phyloP scores from a whole-genome alignment of 1,140 invertebrate species.

The Drosophila setifemur region DNA sequence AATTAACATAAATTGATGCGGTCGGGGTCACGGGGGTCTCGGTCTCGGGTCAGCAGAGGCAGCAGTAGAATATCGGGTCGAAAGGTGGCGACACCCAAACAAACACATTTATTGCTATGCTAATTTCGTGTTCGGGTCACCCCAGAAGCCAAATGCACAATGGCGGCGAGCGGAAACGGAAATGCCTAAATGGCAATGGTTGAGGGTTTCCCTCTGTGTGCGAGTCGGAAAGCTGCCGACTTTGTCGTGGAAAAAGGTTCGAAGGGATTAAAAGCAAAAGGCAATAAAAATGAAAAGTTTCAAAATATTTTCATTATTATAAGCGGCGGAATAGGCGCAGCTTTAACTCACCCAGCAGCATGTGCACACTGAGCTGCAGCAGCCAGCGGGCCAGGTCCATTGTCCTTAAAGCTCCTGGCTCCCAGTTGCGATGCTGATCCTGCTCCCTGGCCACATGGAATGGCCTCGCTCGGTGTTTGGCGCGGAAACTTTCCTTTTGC shows the following conservation, averaged over 20 bases:
- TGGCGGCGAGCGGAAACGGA: constrained; percentile 72
- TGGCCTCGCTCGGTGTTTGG: not conserved
- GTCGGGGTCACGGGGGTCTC: too few species aligned
- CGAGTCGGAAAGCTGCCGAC: constrained; percentile 66
- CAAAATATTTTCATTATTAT: constrained; percentile 79
- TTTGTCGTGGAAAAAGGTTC: constrained; percentile 70
- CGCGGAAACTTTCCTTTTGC: constrained; percentile 35
- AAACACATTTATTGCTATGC: constrained; percentile 72
- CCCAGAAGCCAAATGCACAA: constrained; percentile 65
- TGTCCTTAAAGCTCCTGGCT: constrained; percentile 44
- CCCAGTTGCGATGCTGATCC: constrained; percentile 12
- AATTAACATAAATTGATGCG: constrained; percentile 76
- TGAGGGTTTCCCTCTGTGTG: constrained; percentile 33
- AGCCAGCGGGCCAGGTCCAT: constrained; percentile 64
- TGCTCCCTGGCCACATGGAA: constrained; percentile 16
- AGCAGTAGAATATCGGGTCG: not conserved
- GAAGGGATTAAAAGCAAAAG: constrained; percentile 79
- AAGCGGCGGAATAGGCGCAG: constrained; percentile 14
- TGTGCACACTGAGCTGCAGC: constrained; percentile 65
- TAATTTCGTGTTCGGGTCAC: constrained; percentile 66
- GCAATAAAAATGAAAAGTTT: constrained; percentile 80
- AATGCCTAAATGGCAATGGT: constrained; percentile 79
- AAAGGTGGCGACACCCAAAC: constrained; percentile 51
- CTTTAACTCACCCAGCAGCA: constrained; percentile 72
- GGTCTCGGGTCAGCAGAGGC: constrained; percentile 22